These are phyloP conservation scores for Teleogryllus occipitalis DNA, from an alignment of 1,140 invertebrate genomes.

Conservation along the genomic window DNA sequence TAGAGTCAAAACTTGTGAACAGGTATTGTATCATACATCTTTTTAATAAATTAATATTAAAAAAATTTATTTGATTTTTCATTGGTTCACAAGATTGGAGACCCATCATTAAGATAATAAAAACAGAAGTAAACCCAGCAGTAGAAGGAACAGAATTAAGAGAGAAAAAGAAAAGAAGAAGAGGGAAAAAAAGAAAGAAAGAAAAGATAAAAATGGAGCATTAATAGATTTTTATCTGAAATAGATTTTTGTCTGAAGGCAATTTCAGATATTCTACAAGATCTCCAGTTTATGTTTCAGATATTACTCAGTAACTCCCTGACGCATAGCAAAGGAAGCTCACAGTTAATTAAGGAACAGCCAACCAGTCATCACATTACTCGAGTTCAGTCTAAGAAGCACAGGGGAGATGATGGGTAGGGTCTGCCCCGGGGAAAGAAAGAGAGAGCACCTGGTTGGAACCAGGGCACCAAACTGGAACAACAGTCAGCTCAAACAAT, in stretches of 20 bases:
- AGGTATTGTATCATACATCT: not conserved
- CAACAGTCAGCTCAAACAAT: no score
- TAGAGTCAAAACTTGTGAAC: not conserved
- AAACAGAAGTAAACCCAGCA: no score
- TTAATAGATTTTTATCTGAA: not conserved
- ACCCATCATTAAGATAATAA: no score
- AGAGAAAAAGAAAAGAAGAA: not conserved
- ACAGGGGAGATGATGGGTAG: not conserved
- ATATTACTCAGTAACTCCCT: no score
- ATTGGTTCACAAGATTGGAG: no score
- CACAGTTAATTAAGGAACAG: not conserved
- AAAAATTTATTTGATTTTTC: no score
- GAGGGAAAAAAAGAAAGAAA: no score
- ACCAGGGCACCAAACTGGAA: no score
- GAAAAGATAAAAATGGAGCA: not conserved
- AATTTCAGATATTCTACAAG: not conserved
- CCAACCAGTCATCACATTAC: not conserved
- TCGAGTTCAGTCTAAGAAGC: not conserved
- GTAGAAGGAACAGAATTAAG: not conserved
- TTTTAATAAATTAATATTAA: not conserved
- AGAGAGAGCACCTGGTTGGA: no score
- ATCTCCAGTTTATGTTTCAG: no score
- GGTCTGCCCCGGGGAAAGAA: no score
- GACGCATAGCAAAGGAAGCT: not conserved
- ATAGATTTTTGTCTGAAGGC: not conserved